These are phyloP conservation scores for Eurypyga helias DNA, from an alignment of 2,113 vertebrate species.

Conservation along the genomic window DNA sequence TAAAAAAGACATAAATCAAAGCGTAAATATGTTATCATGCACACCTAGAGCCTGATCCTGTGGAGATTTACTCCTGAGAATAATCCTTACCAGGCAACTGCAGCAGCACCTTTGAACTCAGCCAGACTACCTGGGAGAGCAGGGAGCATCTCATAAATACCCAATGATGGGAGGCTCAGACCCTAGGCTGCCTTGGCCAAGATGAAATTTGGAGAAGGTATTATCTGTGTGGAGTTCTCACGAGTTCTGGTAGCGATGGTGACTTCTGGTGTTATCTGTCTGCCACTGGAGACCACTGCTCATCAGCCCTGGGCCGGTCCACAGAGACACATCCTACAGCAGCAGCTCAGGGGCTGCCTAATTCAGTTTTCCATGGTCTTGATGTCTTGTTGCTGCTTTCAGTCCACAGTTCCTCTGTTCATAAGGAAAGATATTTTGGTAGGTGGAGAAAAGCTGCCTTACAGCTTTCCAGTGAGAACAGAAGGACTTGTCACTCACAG, in stretches of 20 bases:
- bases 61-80: background rate
- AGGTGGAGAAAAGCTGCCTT: background rate
- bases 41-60: slow-evolving; percentile 34
- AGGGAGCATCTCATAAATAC: slow-evolving; percentile 21
- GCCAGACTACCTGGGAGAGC: background rate
- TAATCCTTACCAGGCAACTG: background rate
- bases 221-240: background rate
- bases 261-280: background rate
- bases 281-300: background rate
- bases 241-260: background rate
- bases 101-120: slow-evolving; percentile 54
- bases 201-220: background rate
- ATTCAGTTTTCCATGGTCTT: background rate
- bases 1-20: slow-evolving; percentile 33
- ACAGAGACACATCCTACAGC: background rate
- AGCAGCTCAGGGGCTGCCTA: background rate
- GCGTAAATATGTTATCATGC: background rate
- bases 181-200: background rate
- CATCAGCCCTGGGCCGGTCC: background rate
- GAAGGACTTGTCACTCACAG: background rate
- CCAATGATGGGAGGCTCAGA: background rate
- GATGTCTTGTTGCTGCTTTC: background rate
- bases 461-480: background rate
- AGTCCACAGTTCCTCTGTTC: background rate
- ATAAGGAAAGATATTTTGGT: background rate